phyloP scores from a whole-genome alignment of 2,888 invertebrate genomes.

The Odontomyia ornata region DNA sequence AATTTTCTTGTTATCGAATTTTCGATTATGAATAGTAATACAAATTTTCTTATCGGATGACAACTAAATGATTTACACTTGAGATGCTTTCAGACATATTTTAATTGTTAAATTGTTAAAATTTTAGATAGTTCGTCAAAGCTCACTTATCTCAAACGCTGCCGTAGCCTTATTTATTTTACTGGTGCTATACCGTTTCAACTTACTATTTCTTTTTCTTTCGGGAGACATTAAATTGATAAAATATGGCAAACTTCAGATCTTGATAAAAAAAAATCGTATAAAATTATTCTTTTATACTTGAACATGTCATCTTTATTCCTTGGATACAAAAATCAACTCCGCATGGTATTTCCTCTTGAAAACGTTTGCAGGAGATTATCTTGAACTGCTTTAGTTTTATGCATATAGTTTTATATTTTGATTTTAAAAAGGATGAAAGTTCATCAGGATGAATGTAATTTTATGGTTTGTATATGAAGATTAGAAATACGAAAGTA shows the following conservation, averaged over 20 bases:
- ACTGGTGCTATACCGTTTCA: background rate
- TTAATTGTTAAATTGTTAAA: background rate
- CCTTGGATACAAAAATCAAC: no score
- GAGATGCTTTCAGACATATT: conserved; percentile 2
- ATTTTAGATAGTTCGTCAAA: no score
- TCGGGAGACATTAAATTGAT: background rate
- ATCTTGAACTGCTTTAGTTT: no score
- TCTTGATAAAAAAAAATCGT: background rate
- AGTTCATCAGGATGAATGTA: no score
- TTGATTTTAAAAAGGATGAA: no score
- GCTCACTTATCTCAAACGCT: background rate
- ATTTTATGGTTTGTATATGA: no score
- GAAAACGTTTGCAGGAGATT: no score
- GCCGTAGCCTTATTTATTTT: background rate
- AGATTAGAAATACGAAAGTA: no score
- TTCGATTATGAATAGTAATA: background rate
- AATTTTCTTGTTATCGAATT: background rate
- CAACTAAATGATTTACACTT: background rate
- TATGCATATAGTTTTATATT: no score
- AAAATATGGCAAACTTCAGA: background rate
- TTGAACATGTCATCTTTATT: no score
- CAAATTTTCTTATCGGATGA: background rate
- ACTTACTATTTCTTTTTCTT: background rate
- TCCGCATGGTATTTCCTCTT: no score
- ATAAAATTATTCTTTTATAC: background rate